A percentile compares a stretch with the other conserved stretches of the same genome.
Conservation (phyloP, 2,113 vertebrate species). For the Origma solitaria region DNA sequence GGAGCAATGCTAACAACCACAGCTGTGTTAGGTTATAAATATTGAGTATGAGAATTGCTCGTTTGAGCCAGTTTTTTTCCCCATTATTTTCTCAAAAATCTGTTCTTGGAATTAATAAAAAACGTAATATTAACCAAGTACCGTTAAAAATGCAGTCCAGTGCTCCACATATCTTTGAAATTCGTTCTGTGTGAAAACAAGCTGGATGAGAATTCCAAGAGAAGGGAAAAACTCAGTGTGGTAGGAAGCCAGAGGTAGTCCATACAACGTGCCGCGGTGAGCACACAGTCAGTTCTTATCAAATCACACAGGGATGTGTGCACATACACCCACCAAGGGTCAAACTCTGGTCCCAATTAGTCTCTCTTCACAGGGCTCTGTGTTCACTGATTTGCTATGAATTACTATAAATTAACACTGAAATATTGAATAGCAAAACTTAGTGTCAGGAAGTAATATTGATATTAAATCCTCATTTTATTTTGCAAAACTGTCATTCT, state of each 20-base stretch:
- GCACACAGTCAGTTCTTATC: background rate
- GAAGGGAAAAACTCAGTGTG: background rate
- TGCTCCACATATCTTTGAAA: background rate
- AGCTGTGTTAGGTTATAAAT: background rate
- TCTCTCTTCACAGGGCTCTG: background rate
- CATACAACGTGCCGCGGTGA: fast-evolving
- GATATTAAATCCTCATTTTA: background rate
- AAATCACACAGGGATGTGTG: background rate
- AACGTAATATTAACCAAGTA: background rate
- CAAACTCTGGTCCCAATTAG: background rate
- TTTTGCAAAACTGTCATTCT: background rate
- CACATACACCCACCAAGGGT: background rate
- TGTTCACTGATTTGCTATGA: background rate
- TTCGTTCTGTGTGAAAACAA: background rate
- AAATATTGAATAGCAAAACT: background rate
- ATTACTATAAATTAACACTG: background rate
- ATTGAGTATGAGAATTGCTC: background rate
- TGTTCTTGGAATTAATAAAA: background rate
- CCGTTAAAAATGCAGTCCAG: background rate
- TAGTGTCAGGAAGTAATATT: background rate
- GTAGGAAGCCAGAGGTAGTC: background rate
- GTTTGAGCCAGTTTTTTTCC: background rate
- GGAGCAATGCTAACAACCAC: background rate
- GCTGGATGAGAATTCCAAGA: background rate
- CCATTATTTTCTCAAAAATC: background rate